A percentile compares a stretch with the other conserved stretches of the same genome.
These are phyloP conservation scores for Aleiodes sp. DNA, from an alignment of 1,140 invertebrate genomes.

Conservation along the genomic window DNA sequence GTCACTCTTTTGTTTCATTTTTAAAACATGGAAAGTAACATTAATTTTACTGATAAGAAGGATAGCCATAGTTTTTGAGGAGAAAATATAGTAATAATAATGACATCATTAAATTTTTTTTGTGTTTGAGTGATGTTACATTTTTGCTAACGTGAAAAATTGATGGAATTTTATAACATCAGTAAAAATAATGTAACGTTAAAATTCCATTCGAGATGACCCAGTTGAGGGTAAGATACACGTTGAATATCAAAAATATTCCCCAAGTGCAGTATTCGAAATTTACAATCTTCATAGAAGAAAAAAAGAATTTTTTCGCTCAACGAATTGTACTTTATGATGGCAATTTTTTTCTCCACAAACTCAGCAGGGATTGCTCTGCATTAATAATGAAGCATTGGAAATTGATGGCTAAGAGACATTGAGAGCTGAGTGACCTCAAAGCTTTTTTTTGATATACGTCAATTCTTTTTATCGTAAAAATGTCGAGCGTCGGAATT, in stretches of 20 bases:
- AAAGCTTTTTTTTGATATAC: background rate
- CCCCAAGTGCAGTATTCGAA: background rate
- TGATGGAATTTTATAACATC: constrained; percentile 17
- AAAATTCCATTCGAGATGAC: background rate
- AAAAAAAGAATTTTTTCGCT: background rate
- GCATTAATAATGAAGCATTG: constrained; percentile 55
- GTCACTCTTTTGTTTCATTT: no score
- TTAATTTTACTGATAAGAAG: no score
- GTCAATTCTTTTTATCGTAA: background rate
- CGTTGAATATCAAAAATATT: background rate
- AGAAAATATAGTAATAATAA: no score
- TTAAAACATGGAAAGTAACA: no score
- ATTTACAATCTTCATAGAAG: background rate
- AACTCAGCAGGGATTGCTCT: constrained; percentile 53
- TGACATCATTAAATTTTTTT: no score
- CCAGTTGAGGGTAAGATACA: no score
- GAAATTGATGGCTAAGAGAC: background rate
- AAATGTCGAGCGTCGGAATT: background rate
- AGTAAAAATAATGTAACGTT: background rate
- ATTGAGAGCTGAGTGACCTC: constrained; percentile 5
- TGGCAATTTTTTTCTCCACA: constrained; percentile 57
- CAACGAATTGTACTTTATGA: constrained; percentile 59
- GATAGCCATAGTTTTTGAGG: no score
- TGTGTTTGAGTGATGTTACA: no score
- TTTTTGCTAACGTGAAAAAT: no score